Percentiles rank a stretch among this genome's conserved stretches.
These are phyloP conservation scores for Drosophila grimshawi DNA, from an alignment of 1,140 invertebrate species.

Conservation along the genomic window DNA sequence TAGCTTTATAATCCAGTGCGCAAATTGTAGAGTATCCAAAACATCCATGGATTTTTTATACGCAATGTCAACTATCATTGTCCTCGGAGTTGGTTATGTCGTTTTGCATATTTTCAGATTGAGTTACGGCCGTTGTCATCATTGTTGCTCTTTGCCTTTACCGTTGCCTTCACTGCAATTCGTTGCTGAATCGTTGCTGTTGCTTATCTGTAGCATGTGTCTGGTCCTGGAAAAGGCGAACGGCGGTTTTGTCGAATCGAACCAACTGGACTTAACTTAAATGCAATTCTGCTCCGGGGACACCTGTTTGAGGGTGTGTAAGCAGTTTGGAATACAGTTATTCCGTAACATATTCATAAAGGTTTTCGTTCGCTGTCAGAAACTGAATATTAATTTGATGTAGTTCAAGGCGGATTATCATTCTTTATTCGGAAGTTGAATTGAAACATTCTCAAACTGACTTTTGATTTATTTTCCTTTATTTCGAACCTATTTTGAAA, in stretches of 20 bases:
- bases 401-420: background rate
- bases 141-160: constrained; percentile 18
- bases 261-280: constrained; percentile 64
- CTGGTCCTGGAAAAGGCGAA: background rate
- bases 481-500: no score
- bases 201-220: constrained; percentile 13
- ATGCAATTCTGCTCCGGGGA: constrained; percentile 45
- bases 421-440: background rate
- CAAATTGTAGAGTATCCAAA: constrained; percentile 32
- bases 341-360: background rate
- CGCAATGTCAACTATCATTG: constrained; percentile 54
- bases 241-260: constrained; percentile 52
- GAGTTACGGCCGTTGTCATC: constrained; percentile 60
- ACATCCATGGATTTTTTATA: constrained; percentile 27
- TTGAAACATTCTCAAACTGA: background rate
- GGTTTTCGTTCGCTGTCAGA: background rate
- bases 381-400: background rate
- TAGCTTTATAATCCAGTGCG: no score
- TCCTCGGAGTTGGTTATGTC: constrained; percentile 55
- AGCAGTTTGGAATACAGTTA: no score
- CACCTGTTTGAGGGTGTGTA: constrained; percentile 16
- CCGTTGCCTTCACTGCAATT: background rate
- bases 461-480: no score
- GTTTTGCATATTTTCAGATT: constrained; percentile 70
- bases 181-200: background rate